Conservation (phyloP, 1,140 invertebrate genomes). For the Monomorium pharaonis region DNA sequence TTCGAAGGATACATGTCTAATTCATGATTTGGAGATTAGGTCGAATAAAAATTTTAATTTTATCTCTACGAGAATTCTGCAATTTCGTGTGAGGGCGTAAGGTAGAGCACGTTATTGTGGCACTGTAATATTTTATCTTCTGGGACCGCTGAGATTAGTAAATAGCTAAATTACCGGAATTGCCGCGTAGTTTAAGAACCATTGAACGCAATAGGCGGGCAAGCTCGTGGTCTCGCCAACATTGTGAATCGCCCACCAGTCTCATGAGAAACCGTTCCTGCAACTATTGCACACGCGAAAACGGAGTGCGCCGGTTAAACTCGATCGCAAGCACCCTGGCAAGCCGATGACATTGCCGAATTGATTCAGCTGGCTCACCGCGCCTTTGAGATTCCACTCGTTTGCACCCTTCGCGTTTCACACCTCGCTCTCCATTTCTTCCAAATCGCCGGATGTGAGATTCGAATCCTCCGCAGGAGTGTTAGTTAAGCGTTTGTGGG, state of each 20-base stretch:
- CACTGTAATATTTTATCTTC: background rate
- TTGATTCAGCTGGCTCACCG: slow-evolving; percentile 56
- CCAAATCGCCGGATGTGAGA: background rate
- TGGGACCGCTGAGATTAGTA: background rate
- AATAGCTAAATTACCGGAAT: slow-evolving; percentile 14
- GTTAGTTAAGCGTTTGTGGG: background rate
- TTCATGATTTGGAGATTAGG: background rate
- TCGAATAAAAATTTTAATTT: background rate
- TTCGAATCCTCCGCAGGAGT: background rate
- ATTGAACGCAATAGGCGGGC: slow-evolving; percentile 10
- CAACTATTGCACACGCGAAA: slow-evolving; percentile 35
- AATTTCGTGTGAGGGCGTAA: background rate
- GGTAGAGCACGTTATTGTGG: background rate
- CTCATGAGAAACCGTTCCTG: slow-evolving; percentile 68
- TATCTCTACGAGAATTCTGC: background rate
- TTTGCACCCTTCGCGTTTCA: background rate
- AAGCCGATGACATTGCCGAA: slow-evolving; percentile 55
- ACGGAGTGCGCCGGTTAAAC: slow-evolving; percentile 59
- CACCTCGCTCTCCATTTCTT: background rate
- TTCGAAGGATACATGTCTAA: background rate
- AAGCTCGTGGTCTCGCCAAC: slow-evolving; percentile 49
- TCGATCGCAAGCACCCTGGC: slow-evolving; percentile 56
- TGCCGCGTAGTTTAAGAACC: slow-evolving; percentile 34
- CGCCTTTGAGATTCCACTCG: background rate
- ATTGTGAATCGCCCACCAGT: slow-evolving; percentile 72